Evolutionary conservation across 2,888 invertebrate genomes (phyloP), one percentile per base, ranked within the genome.

Genomic region (Acronicta aceris): DNA sequence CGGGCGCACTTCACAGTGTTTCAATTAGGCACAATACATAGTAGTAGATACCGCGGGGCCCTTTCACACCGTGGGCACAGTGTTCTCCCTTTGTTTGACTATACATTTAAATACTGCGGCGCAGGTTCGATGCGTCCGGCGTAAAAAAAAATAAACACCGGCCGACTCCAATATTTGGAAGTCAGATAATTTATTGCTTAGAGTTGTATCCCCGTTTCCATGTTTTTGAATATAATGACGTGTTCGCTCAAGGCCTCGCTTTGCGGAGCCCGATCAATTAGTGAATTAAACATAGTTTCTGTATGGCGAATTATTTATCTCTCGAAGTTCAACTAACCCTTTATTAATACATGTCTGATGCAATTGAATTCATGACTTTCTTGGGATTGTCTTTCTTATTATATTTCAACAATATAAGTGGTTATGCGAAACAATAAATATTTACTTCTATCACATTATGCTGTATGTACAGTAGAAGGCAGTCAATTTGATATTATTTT

Each of bases 81-180:
- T 85, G 81, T 81, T 77, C 81, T 86, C 86, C 91, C 88, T 91
- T 93, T 94, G 93, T 94, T 94, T 93, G 92, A 85, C 87, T 86
- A 92, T 88, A 92, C 91, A 93, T 93, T 92, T 91, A 91, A 92
- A 93, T 93, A 91, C 86, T 85, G 85, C 76, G 80, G 83, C 79
- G 81, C 80, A 83, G 82, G 81, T 81, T 79, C 83, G 84, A 87
- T 86, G 84, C 86, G 87, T 87, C 87, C 87, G 89, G 87, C 53
- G 42, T 86, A 84, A 59, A 71, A 74, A 71, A 78, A 72, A 68
- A 83, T 83, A 88, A 86, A 88, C 84, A 86, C 83, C 86, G 85
- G 74, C 81, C 76, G 82, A 81, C 84, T 83, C 77, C 84, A 87
- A 89, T 90, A 88, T 91, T 90, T 89, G 87, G 82, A 84, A 81